phyloP scores from a whole-genome alignment of 2,888 invertebrate genomes.

The Spicauda simplicius region DNA sequence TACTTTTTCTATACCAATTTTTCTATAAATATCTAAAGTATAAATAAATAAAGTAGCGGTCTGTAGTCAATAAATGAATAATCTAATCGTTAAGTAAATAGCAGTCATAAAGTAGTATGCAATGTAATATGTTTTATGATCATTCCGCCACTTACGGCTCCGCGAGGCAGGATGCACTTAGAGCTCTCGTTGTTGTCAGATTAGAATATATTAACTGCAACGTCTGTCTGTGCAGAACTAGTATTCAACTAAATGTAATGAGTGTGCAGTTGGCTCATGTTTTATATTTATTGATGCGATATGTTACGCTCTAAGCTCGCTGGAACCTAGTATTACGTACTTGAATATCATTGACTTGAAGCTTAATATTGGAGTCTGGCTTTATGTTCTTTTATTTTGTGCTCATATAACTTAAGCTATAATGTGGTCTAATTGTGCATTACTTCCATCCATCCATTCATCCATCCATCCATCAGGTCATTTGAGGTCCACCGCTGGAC shows the following conservation, averaged over 20 bases:
- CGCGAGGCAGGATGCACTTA: constrained; percentile 29
- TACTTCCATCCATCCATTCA: too few species aligned
- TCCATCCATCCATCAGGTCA: too few species aligned
- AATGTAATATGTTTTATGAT: constrained; percentile 23
- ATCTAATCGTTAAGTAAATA: constrained; percentile 14
- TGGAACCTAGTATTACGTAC: not conserved
- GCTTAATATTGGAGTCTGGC: not conserved
- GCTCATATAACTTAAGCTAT: not conserved
- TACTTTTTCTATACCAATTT: too few species aligned
- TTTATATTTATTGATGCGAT: constrained; percentile 12
- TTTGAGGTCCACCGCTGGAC: too few species aligned
- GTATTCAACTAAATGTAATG: constrained; percentile 2
- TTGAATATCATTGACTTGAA: not conserved
- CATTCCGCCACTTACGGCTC: constrained; percentile 20
- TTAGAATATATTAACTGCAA: constrained; percentile 28
- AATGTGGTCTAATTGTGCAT: too few species aligned
- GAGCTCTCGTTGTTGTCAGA: constrained; percentile 26
- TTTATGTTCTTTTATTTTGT: not conserved
- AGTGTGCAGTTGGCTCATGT: not conserved
- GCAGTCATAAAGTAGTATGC: constrained; percentile 7
- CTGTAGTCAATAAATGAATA: constrained; percentile 2
- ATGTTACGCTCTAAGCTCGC: constrained; percentile 4
- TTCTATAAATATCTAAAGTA: not conserved
- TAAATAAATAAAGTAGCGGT: constrained; percentile 4
- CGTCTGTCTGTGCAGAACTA: constrained; percentile 6